These are phyloP conservation scores for Ceratina japonica DNA, from an alignment of 1,140 invertebrate genomes.

Conservation along the genomic window DNA sequence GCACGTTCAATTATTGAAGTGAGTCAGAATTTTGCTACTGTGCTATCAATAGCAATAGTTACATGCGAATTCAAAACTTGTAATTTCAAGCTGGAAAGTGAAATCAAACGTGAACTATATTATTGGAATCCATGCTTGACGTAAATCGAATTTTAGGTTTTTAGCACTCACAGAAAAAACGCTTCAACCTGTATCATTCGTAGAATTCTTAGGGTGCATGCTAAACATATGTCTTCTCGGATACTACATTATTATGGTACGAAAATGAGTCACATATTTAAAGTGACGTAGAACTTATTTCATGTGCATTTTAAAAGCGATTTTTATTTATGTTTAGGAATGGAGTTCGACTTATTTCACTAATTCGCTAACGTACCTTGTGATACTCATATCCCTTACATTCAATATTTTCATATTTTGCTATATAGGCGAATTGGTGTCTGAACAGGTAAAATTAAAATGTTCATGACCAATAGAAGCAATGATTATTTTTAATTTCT, in stretches of 20 bases:
- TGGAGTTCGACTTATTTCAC: slow-evolving; percentile 47
- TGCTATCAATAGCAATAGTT: no score
- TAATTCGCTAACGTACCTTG: no score
- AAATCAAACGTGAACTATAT: no score
- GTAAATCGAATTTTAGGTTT: slow-evolving; percentile 49
- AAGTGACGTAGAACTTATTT: neutral
- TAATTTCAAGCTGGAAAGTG: no score
- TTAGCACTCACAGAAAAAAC: slow-evolving; percentile 50
- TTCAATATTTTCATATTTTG: no score
- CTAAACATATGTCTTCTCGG: slow-evolving; percentile 67
- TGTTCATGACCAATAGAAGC: no score
- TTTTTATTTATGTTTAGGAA: slow-evolving; percentile 33
- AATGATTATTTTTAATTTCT: no score
- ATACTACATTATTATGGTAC: slow-evolving; percentile 67
- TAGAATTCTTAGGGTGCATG: slow-evolving; percentile 67
- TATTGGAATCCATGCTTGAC: no score
- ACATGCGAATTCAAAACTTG: no score
- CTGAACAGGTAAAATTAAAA: no score
- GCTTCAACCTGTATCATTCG: slow-evolving; percentile 62
- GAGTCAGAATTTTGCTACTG: neutral
- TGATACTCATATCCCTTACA: no score
- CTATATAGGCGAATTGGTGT: no score
- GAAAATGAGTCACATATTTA: neutral
- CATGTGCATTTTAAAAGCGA: neutral
- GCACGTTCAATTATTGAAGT: slow-evolving; percentile 59